A percentile compares a stretch with the other conserved stretches of the same genome.
These are phyloP conservation scores for Trachymyrmex septentrionalis DNA, from an alignment of 1,140 invertebrate genomes.

Conservation along the genomic window DNA sequence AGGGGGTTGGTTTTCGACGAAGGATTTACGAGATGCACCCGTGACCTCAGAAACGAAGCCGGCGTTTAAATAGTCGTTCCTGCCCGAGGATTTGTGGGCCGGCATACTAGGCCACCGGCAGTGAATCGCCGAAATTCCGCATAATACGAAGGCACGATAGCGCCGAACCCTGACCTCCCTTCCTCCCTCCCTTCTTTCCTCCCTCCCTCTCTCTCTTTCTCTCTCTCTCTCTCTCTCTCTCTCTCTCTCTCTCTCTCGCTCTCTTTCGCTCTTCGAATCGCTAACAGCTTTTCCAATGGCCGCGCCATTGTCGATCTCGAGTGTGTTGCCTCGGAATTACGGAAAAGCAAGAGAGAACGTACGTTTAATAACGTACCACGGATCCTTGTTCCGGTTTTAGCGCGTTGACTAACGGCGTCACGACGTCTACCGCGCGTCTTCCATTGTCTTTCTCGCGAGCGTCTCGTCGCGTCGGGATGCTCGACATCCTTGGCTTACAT, in stretches of 20 bases:
- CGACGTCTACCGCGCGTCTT: slow-evolving; percentile 21
- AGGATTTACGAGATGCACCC: slow-evolving; percentile 63
- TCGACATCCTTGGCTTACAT: slow-evolving; percentile 6
- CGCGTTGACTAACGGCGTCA: slow-evolving; percentile 61
- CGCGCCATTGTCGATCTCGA: slow-evolving; percentile 43
- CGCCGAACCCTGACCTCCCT: slow-evolving; percentile 23
- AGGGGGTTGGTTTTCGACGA: background rate
- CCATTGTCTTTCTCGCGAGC: slow-evolving; percentile 46
- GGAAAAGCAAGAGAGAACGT: slow-evolving; percentile 28
- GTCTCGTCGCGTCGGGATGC: slow-evolving; percentile 14
- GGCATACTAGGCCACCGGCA: slow-evolving; percentile 60
- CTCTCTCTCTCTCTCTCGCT: background rate
- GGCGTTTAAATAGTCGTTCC: slow-evolving; percentile 68
- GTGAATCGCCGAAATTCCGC: slow-evolving; percentile 59
- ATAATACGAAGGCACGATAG: slow-evolving; percentile 34
- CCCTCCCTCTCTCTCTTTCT: background rate
- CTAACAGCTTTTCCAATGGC: slow-evolving; percentile 15
- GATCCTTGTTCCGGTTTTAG: slow-evolving; percentile 71
- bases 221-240: slow-evolving; percentile 12
- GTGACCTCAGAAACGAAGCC: slow-evolving; percentile 63
- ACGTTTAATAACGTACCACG: slow-evolving; percentile 70
- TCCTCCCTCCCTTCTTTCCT: background rate
- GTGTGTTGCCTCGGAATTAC: slow-evolving; percentile 36
- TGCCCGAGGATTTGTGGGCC: slow-evolving; percentile 63
- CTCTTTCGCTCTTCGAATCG: slow-evolving; percentile 11